Conservation (phyloP, 2,888 invertebrate genomes). For the Hipparchia sbordonii region DNA sequence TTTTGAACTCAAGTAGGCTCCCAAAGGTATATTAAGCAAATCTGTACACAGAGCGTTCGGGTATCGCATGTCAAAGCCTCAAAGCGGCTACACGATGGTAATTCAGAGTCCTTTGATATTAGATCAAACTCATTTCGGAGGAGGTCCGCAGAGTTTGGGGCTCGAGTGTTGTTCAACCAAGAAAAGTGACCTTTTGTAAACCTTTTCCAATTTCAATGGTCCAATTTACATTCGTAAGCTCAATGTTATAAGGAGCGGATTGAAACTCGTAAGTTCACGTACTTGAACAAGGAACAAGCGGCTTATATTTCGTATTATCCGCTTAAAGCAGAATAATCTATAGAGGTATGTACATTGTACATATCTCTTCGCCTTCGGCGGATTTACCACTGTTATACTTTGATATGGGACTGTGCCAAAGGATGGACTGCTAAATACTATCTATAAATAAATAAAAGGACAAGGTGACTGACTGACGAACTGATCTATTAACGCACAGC, state of each 20-base stretch:
- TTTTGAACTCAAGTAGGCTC: background rate
- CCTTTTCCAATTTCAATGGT: conserved; percentile 9
- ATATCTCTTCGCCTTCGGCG: too few relatives aligned
- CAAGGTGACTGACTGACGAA: too few relatives aligned
- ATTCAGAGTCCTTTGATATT: conserved; percentile 22
- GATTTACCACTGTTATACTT: too few relatives aligned
- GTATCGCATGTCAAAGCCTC: conserved; percentile 17
- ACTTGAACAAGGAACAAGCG: background rate
- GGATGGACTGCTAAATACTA: too few relatives aligned
- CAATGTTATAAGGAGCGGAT: background rate
- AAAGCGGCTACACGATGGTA: conserved; percentile 5
- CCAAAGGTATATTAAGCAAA: conserved; percentile 1
- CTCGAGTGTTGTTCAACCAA: conserved; percentile 8
- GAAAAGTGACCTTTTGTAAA: conserved; percentile 20
- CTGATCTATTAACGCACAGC: too few relatives aligned
- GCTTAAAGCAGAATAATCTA: too few relatives aligned
- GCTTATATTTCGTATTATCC: too few relatives aligned
- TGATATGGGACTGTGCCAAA: too few relatives aligned
- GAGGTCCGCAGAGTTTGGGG: background rate
- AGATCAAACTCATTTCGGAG: conserved; percentile 21
- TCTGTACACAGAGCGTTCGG: conserved; percentile 1
- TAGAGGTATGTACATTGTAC: too few relatives aligned
- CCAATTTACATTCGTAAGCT: conserved; percentile 5
- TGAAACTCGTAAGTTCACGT: background rate
- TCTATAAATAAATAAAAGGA: too few relatives aligned